These are phyloP conservation scores for Enteromius afrohamiltoni DNA, from an alignment of 2,797 vertebrate species.

Conservation along the genomic window DNA sequence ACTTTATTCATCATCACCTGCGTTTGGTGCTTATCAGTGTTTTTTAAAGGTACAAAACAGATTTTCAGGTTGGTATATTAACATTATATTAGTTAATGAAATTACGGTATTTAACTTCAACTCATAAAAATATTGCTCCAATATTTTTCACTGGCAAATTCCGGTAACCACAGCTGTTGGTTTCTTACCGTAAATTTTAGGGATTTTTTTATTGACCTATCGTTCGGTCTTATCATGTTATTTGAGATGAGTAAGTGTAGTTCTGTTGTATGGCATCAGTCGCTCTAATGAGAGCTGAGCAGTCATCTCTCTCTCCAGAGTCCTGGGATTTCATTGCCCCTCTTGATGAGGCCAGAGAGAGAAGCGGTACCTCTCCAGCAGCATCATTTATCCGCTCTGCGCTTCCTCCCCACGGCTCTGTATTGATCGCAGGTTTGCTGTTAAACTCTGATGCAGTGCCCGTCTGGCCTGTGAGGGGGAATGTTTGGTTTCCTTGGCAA, in stretches of 20 bases:
- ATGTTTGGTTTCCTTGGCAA: conserved; percentile 51
- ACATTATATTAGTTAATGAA: no score
- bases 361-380: conserved; percentile 13
- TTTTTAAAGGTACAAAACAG: no score
- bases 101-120: no score
- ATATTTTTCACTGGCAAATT: no score
- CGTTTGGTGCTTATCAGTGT: no score
- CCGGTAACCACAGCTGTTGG: no score
- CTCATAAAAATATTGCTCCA: no score
- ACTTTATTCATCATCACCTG: no score
- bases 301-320: conserved; percentile 29
- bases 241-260: conserved; percentile 14
- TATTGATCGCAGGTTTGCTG: conserved; percentile 47
- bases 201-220: background rate
- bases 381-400: conserved; percentile 43
- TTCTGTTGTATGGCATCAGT: conserved; percentile 20
- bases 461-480: conserved; percentile 30
- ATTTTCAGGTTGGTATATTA: no score
- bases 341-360: conserved; percentile 45
- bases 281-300: conserved; percentile 23
- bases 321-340: conserved; percentile 7
- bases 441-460: conserved; percentile 31
- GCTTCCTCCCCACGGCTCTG: conserved; percentile 33
- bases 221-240: conserved; percentile 1
- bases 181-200: no score